Evolutionary conservation across 2,797 vertebrate genomes (phyloP).

Genomic region (Aplochiton taeniatus): DNA sequence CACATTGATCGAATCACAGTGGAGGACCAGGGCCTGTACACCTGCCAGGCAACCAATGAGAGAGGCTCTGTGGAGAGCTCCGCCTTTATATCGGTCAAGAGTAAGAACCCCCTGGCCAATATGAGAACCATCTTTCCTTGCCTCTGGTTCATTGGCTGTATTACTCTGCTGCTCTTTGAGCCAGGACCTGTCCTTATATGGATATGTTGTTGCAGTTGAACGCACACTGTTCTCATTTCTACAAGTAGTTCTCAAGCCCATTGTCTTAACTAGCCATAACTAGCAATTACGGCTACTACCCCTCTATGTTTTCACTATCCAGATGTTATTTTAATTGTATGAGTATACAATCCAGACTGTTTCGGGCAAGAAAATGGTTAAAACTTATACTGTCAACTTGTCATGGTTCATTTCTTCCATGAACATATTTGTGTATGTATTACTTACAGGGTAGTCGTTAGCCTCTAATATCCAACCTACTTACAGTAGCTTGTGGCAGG

Average conservation of each 20-base stretch:
- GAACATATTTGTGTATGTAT: no score
- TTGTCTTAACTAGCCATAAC: no score
- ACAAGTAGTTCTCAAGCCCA: constrained; percentile 30
- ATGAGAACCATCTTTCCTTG: no score
- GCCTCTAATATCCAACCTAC: background rate
- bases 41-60: constrained; percentile 86
- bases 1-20: constrained; percentile 89
- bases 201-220: constrained; percentile 19
- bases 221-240: constrained; percentile 49
- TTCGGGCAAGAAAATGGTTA: no score
- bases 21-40: constrained; percentile 91
- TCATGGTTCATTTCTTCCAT: no score
- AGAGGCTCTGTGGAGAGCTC: constrained; percentile 85
- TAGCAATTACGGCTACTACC: no score
- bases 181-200: constrained; percentile 40
- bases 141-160: background rate
- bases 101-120: constrained; percentile 66
- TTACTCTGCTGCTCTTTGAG: constrained; percentile 15
- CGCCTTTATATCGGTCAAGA: constrained; percentile 86
- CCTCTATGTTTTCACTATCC: no score
- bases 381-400: no score
- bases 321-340: no score
- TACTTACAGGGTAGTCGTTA: no score
- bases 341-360: no score
- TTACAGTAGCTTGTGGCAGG: constrained; percentile 11